A percentile compares a stretch with the other conserved stretches of the same genome.
These are phyloP conservation scores for Pseudococcus longispinus DNA, from an alignment of 2,888 invertebrate species.

Conservation along the genomic window DNA sequence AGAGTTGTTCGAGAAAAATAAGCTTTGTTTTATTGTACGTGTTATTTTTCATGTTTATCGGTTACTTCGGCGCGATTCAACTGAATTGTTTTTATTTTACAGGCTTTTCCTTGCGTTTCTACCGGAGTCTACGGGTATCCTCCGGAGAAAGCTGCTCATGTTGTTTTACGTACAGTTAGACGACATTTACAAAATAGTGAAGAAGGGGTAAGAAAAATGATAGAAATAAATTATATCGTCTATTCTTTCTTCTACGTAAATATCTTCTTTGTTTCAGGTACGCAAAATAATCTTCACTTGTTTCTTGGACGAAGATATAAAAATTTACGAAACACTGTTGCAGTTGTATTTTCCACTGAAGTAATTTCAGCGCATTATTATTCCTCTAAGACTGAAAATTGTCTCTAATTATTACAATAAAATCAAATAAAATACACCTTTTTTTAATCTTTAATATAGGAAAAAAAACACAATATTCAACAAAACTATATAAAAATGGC, in stretches of 20 bases:
- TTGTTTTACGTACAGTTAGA: constrained; percentile 74
- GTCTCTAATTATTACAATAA: background rate
- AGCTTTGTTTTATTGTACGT: constrained; percentile 70
- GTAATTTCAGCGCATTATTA: constrained; percentile 59
- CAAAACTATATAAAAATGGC: constrained; percentile 29
- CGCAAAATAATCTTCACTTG: constrained; percentile 82
- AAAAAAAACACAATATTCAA: background rate
- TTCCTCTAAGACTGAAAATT: background rate
- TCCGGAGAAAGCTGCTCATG: constrained; percentile 72
- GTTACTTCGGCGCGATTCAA: background rate
- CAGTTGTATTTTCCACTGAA: constrained; percentile 75
- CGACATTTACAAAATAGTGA: constrained; percentile 69
- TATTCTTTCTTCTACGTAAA: background rate
- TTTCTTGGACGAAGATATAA: constrained; percentile 75
- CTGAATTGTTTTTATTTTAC: constrained; percentile 58
- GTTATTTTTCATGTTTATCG: background rate
- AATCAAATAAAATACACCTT: too few relatives aligned
- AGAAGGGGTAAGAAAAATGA: constrained; percentile 59
- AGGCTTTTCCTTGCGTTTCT: constrained; percentile 89
- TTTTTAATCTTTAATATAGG: background rate
- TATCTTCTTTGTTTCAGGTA: constrained; percentile 64
- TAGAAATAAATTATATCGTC: constrained; percentile 60
- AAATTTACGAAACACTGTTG: constrained; percentile 75
- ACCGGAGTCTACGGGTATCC: constrained; percentile 92
- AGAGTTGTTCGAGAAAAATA: constrained; percentile 66